Evolutionary conservation across 2,888 invertebrate species (phyloP).

Genomic region (Microplitis manilae): DNA sequence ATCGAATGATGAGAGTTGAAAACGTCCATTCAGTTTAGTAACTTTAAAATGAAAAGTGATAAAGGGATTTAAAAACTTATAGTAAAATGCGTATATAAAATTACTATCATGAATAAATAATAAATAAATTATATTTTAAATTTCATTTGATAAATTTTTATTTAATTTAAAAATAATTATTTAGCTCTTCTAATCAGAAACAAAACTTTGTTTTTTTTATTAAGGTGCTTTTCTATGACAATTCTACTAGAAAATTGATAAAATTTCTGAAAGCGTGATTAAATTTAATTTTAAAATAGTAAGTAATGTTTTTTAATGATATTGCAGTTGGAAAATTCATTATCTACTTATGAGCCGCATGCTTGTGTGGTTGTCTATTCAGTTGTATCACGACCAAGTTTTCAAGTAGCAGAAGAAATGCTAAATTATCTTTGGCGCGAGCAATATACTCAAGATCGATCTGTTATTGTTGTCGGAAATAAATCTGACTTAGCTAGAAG

Average conservation of each 20-base stretch:
- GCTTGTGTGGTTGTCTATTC: constrained; percentile 94
- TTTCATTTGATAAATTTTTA: not conserved
- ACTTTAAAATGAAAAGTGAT: constrained; percentile 40
- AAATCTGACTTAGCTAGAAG: constrained; percentile 94
- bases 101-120: not conserved
- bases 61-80: not conserved
- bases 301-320: not conserved
- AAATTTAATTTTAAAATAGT: not conserved
- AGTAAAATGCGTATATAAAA: not conserved
- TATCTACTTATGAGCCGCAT: constrained; percentile 92
- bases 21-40: constrained; percentile 20
- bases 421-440: constrained; percentile 89
- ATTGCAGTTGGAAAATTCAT: constrained; percentile 85
- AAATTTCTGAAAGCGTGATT: not conserved
- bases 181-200: not conserved
- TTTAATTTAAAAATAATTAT: not conserved
- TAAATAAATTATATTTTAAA: not conserved
- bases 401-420: constrained; percentile 87
- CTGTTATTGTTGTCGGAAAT: constrained; percentile 93
- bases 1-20: not conserved
- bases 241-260: no score
- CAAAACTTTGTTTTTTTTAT: no score
- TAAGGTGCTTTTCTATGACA: no score
- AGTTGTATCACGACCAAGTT: constrained; percentile 87
- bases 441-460: constrained; percentile 85